A percentile compares a stretch with the other conserved stretches of the same genome.
phyloP scores from a whole-genome alignment of 1,140 invertebrate genomes.

The Bombus ignitus region DNA sequence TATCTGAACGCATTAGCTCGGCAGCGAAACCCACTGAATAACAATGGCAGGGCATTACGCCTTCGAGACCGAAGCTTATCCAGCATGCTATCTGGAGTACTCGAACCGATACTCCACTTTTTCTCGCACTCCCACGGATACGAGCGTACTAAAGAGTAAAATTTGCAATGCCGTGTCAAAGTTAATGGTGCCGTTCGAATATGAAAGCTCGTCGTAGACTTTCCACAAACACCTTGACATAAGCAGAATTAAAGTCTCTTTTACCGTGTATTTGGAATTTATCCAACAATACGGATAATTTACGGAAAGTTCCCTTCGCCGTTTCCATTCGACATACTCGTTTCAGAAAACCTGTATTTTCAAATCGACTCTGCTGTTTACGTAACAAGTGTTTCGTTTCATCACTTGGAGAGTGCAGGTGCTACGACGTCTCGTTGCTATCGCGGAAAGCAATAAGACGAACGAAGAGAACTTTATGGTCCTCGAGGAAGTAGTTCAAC shows the following conservation, averaged over 20 bases:
- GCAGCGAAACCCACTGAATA: conserved; percentile 59
- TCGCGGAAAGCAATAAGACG: not conserved
- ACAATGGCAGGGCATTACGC: conserved; percentile 60
- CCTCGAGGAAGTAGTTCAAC: not conserved
- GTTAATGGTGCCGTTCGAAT: not conserved
- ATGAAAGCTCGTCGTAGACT: not conserved
- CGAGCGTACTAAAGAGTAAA: not conserved
- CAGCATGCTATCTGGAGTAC: conserved; percentile 35
- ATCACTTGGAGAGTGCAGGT: not conserved
- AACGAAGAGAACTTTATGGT: not conserved
- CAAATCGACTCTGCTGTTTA: not conserved
- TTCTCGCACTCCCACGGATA: not conserved
- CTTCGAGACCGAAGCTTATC: conserved; percentile 32
- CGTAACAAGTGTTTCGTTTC: not conserved
- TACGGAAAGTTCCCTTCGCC: not conserved
- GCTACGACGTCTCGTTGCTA: not conserved
- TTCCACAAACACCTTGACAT: not conserved
- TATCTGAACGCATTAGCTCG: conserved; percentile 58
- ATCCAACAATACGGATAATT: not conserved
- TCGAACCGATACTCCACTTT: conserved; percentile 23
- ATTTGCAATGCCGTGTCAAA: conserved; percentile 1
- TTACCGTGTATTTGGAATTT: not conserved
- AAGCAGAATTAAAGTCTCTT: not conserved
- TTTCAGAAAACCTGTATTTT: not conserved
- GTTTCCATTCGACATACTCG: not conserved